Evolutionary conservation across 2,113 vertebrate genomes (phyloP), one percentile per base, ranked within the genome.

Genomic region (Oostethus manadensis): DNA sequence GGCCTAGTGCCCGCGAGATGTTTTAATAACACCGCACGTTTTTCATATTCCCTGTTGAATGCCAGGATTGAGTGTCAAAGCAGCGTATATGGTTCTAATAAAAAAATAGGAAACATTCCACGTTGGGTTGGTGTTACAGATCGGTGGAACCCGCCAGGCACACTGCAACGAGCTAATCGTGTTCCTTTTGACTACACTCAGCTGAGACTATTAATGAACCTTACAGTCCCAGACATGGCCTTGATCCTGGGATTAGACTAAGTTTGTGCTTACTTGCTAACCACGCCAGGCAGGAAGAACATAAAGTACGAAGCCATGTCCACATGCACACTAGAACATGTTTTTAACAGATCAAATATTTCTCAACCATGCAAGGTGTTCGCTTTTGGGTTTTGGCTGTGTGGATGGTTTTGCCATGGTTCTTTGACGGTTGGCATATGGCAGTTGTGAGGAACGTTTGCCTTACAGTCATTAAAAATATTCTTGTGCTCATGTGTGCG

Each of bases 171-270:
- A 64, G 76, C 61, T 78, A 65, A 73, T 74, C 63, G 21, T 67
- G 68, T 74, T 68, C 68, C 66, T 74, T 58, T 42, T 76, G 74
- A 79, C 29, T 62, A 29, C 44, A 33, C 77, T 78, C 72, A 74
- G 61, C 60, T 70, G 44, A 71, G 58, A 59, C 56, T 80, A 80
- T 75, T 76, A 81, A 71, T 84, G 71, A 81, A 66, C 65, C 44
- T 55, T 56, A 20, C 62, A 51, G 73, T 69, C 70, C 68, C 70
- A 76, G 61, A 51, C 45, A 0, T 64, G 66, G 45, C 70, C 8
- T 50, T 72, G 81, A 84, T 87, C 77, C 73, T 50, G 61, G 77
- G 80, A 84, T 86, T 82, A 84, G 33, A 53, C 78, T 76, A 77
- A 68, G 61, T 72, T 77, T 73, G 33, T 77, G 65, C 60, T 74